Conservation (phyloP, 2,797 vertebrate genomes). For the Chelon auratus region DNA sequence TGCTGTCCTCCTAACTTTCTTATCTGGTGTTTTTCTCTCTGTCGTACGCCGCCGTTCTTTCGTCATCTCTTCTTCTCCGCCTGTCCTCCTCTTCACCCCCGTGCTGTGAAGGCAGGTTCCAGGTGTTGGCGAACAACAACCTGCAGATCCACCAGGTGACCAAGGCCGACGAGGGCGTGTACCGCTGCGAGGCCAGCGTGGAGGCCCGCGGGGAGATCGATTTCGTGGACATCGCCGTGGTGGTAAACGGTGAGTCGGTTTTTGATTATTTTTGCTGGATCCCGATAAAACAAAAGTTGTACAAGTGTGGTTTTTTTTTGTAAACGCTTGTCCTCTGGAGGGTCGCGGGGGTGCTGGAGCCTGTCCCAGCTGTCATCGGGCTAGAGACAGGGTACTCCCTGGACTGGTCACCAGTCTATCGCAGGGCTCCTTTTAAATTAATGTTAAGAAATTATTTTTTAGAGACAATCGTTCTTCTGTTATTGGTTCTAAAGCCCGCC, state of each 20-base stretch:
- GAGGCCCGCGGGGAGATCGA: slow-evolving; percentile 98
- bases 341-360: too few species aligned
- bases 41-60: slow-evolving; percentile 46
- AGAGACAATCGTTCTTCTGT: too few species aligned
- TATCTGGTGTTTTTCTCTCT: slow-evolving; percentile 44
- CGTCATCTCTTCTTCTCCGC: slow-evolving; percentile 16
- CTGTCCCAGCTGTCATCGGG: too few species aligned
- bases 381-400: too few species aligned
- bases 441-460: too few species aligned
- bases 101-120: slow-evolving; percentile 88
- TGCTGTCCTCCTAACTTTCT: slow-evolving; percentile 59
- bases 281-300: too few species aligned
- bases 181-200: slow-evolving; percentile 97
- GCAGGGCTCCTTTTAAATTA: too few species aligned
- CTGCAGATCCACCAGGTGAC: slow-evolving; percentile 95
- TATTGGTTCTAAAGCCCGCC: too few species aligned
- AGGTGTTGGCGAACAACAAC: slow-evolving; percentile 93
- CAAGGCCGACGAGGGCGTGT: slow-evolving; percentile 96
- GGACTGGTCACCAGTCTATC: too few species aligned
- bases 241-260: slow-evolving; percentile 91
- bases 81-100: slow-evolving; percentile 37
- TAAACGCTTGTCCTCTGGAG: too few species aligned
- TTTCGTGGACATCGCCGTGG: slow-evolving; percentile 94
- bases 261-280: too few species aligned
- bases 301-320: too few species aligned